Percentiles rank a stretch among this genome's conserved stretches.
phyloP scores from a whole-genome alignment of 2,797 vertebrate species.

The Chiloscyllium punctatum region DNA sequence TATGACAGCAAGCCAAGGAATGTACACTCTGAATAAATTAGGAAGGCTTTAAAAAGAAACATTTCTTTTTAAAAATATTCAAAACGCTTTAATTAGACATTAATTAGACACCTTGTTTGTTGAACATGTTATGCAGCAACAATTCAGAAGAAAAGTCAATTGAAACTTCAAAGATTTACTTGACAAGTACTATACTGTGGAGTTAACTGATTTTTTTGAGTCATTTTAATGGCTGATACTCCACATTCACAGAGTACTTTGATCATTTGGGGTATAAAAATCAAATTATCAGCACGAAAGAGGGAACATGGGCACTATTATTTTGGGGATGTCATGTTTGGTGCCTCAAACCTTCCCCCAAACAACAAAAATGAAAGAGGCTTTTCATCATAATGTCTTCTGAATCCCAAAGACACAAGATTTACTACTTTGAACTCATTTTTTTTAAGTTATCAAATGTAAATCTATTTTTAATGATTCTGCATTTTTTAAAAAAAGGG shows the following conservation, averaged over 20 bases:
- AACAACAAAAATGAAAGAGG: slow-evolving; percentile 1
- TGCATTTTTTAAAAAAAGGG: neutral
- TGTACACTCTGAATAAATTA: slow-evolving; percentile 22
- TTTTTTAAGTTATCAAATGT: slow-evolving; percentile 29
- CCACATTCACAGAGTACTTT: neutral
- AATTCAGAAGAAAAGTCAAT: neutral
- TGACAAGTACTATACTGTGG: neutral
- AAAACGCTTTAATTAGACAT: neutral
- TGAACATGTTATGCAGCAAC: neutral
- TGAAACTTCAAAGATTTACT: neutral
- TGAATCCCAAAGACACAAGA: slow-evolving; percentile 9
- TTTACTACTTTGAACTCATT: slow-evolving; percentile 30
- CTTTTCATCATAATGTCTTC: slow-evolving; percentile 31
- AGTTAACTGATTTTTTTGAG: neutral
- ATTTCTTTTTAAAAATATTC: neutral
- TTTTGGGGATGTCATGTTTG: neutral
- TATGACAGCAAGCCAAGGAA: neutral
- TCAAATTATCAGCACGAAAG: neutral
- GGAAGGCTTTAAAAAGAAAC: neutral
- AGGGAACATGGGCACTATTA: neutral
- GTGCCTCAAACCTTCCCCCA: neutral
- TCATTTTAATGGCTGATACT: neutral
- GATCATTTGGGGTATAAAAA: neutral
- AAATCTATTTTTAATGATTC: slow-evolving; percentile 33
- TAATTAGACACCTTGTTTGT: neutral